These are phyloP conservation scores for Acanthosoma haemorrhoidale DNA, from an alignment of 2,888 invertebrate genomes.

Conservation along the genomic window DNA sequence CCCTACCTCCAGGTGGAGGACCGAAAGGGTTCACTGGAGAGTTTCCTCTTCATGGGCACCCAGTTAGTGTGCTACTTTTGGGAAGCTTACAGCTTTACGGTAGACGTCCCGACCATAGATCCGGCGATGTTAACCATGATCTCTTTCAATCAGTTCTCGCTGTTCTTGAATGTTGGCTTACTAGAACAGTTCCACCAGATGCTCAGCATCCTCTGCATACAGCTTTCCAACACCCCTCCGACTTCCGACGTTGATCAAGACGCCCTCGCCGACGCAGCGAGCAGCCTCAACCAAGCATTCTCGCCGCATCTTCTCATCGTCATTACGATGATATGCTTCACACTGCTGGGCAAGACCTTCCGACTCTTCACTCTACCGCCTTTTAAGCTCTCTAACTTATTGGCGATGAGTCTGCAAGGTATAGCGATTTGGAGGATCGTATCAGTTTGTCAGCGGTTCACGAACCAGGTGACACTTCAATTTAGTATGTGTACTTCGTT, in stretches of 20 bases:
- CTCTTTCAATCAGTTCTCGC: neutral
- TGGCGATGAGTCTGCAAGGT: neutral
- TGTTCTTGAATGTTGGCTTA: neutral
- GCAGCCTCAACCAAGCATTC: neutral
- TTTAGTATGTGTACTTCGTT: too few relatives aligned
- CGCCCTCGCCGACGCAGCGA: neutral
- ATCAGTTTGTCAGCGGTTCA: neutral
- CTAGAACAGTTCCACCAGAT: neutral
- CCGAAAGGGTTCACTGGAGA: neutral
- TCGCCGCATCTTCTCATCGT: neutral
- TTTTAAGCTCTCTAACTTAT: neutral
- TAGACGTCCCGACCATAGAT: neutral
- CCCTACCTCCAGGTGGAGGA: neutral
- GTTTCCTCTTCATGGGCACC: neutral
- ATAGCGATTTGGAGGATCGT: neutral
- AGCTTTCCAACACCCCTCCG: neutral
- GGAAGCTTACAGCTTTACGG: neutral
- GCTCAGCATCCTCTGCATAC: neutral
- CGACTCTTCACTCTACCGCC: neutral
- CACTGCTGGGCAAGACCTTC: neutral
- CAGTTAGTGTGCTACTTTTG: neutral
- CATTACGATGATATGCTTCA: neutral
- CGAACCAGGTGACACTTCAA: neutral
- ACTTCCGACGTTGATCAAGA: neutral
- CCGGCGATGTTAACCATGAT: neutral